Conservation (phyloP, 2,797 vertebrate species). For the Anguilla megastoma region DNA sequence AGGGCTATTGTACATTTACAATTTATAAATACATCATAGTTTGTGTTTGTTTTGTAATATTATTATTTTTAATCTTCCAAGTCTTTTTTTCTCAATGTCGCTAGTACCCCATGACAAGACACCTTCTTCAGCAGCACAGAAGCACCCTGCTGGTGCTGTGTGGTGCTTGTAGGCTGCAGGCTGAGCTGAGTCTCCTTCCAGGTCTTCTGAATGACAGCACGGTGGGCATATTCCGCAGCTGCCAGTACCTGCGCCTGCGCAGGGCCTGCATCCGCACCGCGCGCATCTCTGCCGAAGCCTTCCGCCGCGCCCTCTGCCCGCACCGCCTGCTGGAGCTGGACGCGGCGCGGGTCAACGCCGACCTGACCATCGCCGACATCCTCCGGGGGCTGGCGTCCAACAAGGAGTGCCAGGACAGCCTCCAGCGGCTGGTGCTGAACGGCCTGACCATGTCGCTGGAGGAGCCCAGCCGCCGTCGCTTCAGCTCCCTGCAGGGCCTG, state of each 20-base stretch:
- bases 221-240: slow-evolving; percentile 90
- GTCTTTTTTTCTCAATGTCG: background rate
- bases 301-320: slow-evolving; percentile 89
- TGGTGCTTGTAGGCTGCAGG: background rate
- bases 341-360: slow-evolving; percentile 91
- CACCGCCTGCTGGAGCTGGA: slow-evolving; percentile 94
- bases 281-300: slow-evolving; percentile 94
- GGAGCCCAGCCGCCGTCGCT: slow-evolving; percentile 85
- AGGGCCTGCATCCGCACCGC: slow-evolving; percentile 92
- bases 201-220: slow-evolving; percentile 93
- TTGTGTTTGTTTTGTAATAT: background rate
- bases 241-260: slow-evolving; percentile 87
- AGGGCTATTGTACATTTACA: background rate
- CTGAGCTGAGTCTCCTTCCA: slow-evolving; percentile 49
- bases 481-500: slow-evolving; percentile 84
- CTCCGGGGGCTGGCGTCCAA: slow-evolving; percentile 89
- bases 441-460: slow-evolving; percentile 94
- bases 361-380: slow-evolving; percentile 96
- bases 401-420: slow-evolving; percentile 91
- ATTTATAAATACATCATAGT: background rate
- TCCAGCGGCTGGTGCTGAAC: slow-evolving; percentile 91
- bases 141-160: background rate
- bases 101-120: background rate
- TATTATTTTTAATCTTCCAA: background rate
- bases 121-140: background rate